These are phyloP conservation scores for Coracopsis vasa DNA, from an alignment of 2,113 vertebrate species.

Conservation along the genomic window DNA sequence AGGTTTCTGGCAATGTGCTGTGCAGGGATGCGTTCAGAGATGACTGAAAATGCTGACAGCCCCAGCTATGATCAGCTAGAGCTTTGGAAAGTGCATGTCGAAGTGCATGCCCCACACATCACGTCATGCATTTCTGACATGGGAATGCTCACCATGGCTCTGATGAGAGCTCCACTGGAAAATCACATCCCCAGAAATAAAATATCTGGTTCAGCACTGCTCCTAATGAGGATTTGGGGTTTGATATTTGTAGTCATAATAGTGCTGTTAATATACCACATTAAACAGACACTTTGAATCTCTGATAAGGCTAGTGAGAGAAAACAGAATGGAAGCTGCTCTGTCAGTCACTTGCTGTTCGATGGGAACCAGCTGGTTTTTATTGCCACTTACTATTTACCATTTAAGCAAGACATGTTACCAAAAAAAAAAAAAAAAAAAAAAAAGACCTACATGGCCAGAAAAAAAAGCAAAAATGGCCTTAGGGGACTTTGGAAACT, in stretches of 20 bases:
- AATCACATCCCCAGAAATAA: not conserved
- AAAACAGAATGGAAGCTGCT: conserved; percentile 33
- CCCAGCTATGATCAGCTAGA: not conserved
- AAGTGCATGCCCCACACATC: not conserved
- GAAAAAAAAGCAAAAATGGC: conserved; percentile 31
- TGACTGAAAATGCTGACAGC: not conserved
- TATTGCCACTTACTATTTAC: conserved; percentile 57
- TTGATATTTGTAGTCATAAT: conserved; percentile 27
- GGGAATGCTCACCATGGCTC: not conserved
- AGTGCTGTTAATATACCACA: not conserved
- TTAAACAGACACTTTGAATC: conserved; percentile 13
- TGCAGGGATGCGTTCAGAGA: not conserved
- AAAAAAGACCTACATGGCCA: not conserved
- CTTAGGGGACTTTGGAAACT: conserved; percentile 47
- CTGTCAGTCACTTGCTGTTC: conserved; percentile 44
- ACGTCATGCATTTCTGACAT: not conserved
- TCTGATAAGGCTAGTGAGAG: not conserved
- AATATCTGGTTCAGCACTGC: not conserved
- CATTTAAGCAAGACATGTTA: conserved; percentile 28
- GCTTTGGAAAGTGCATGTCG: not conserved
- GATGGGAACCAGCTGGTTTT: conserved; percentile 16
- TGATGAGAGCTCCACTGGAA: not conserved
- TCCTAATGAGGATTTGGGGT: not conserved
- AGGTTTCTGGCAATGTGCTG: not conserved
- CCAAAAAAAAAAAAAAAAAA: not conserved